Percentiles rank a stretch among this genome's conserved stretches.
These are phyloP conservation scores for Julus scanicus DNA, from an alignment of 2,888 invertebrate species.

Conservation along the genomic window DNA sequence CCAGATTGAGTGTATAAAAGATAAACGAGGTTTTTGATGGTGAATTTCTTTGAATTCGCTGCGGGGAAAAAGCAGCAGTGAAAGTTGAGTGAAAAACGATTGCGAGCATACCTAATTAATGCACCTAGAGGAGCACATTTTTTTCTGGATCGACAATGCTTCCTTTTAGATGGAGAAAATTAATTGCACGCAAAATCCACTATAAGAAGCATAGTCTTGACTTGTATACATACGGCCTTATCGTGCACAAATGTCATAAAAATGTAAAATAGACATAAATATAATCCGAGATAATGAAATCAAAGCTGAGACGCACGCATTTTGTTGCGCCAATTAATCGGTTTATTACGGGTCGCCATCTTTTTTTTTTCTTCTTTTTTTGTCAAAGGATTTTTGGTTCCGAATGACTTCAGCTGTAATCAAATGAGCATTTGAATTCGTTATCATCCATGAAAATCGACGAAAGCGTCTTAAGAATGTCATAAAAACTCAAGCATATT, in stretches of 20 bases:
- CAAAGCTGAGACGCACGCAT: conserved; percentile 6
- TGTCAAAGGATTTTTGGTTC: neutral
- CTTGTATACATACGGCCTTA: neutral
- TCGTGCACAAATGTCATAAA: conserved; percentile 10
- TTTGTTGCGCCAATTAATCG: conserved; percentile 13
- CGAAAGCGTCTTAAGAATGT: no score
- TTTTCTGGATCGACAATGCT: neutral
- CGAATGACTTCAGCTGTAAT: neutral
- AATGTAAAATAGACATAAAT: neutral
- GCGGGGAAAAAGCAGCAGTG: neutral
- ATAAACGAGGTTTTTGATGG: neutral
- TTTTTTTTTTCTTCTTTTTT: neutral
- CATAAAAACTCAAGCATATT: no score
- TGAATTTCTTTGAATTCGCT: neutral
- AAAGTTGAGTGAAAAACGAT: conserved; percentile 25
- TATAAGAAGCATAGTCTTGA: neutral
- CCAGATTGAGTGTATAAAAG: neutral
- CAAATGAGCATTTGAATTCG: conserved; percentile 11
- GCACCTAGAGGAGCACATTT: neutral
- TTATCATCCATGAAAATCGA: neutral
- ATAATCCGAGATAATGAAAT: conserved; percentile 24
- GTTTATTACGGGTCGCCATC: neutral
- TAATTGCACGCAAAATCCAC: conserved; percentile 15
- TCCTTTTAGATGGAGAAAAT: neutral
- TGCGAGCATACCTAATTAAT: conserved; percentile 3